Conservation (phyloP, 2,797 vertebrate genomes). For the Sebastes dallii region DNA sequence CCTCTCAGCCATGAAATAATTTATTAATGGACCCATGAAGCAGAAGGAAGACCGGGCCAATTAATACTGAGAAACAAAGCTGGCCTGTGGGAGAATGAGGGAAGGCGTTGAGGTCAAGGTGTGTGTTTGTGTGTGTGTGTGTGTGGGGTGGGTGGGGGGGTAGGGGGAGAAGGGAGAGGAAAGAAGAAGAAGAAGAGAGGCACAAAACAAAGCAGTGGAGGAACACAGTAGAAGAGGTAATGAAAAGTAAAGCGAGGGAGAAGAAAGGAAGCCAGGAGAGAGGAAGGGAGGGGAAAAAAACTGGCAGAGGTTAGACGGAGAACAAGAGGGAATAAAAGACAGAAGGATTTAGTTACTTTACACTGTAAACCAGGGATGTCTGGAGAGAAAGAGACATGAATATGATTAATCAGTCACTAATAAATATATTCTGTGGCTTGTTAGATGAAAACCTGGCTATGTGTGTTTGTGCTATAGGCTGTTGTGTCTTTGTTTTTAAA, state of each 20-base stretch:
- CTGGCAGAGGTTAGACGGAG: not conserved
- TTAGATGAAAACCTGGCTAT: not conserved
- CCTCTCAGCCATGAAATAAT: constrained; percentile 45
- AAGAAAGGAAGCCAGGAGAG: not conserved
- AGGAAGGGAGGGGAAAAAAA: not conserved
- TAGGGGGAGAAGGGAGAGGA: not conserved
- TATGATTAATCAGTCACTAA: not conserved
- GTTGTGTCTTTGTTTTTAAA: not conserved
- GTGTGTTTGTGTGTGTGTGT: not conserved
- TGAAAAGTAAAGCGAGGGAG: not conserved
- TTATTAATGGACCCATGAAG: constrained; percentile 47
- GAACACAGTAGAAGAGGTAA: not conserved
- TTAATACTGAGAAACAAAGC: constrained; percentile 50
- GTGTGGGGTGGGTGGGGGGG: not conserved
- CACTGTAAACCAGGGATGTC: not conserved
- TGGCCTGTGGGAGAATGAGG: constrained; percentile 32
- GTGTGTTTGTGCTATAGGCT: not conserved
- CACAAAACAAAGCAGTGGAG: not conserved
- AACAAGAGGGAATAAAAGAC: not conserved
- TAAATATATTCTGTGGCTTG: not conserved
- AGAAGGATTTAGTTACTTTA: not conserved
- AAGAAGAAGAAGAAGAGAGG: not conserved
- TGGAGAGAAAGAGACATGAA: not conserved
- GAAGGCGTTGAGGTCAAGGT: constrained; percentile 18
- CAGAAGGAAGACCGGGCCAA: constrained; percentile 42